Base-by-base conservation (phyloP, 2,888 invertebrate species). In the Bellardia bayeri region DNA sequence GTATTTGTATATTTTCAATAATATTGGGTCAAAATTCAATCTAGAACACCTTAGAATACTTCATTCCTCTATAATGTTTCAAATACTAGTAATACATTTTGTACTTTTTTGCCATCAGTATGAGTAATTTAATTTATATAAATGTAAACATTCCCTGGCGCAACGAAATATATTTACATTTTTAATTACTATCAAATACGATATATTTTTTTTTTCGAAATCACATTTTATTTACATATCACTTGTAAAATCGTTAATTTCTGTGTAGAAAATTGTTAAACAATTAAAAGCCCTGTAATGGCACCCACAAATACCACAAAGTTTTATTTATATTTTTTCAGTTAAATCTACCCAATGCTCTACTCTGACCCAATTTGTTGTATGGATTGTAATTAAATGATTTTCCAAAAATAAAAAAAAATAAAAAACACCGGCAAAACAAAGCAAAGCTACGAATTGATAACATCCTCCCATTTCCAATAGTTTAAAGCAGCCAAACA, bases 381-480 rank as follows among this genome's bases (percentile, higher is more conserved):
- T 58, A 58, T 33, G 61, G 13, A 61, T 69, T 69, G 61, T 69
- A 61, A 80, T 80, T 69, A 80, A 79, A 71, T 80, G 69, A 71
- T 58, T 80, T 80, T 80, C 51, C 37, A 51, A 80, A 81, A 56
- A 45, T 33, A 74, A 63, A 64, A 81, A 45, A 51, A 74, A 63
- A 64, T 72, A 45, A 51, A 54, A 54, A 30, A 33, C n/a, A 11
- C 42, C 9, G 23, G 2, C 5, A 42, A 45, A 56, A 56, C 40
- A 72, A 72, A 42, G 5, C 23, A 42, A 23, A 23, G 30, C 42
- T 58, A 42, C 13, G 49, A 80, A 71, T 71, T 80, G 61, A 80
- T 80, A 63, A 61, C 61, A 80, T 80, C 49, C 69, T 80, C 37
- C 68, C 58, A 75, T 68, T 75, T 75, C 61, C 58, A 66, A 82